Base-by-base conservation (phyloP, 2,888 invertebrate species). In the Drosophila borborema region DNA sequence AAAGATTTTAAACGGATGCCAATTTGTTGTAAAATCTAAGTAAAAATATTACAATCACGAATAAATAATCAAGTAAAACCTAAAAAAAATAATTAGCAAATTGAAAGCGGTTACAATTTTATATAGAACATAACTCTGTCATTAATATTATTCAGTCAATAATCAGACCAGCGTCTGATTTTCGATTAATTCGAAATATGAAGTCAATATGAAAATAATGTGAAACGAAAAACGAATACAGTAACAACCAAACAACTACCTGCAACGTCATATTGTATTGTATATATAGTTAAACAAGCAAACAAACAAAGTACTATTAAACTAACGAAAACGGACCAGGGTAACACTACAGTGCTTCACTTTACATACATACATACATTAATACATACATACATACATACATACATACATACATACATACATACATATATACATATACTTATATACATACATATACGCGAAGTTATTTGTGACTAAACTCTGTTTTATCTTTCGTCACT, bases 1-100 rank as follows among this genome's bases (percentile, higher is more conserved):
- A 87, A 89, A 73, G 81, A 86, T 89, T 90, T 86, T 90, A 90
- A 90, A 86, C 89, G 89, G 86, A 81, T 60, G 72, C 65, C 64
- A 84, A 83, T 56, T 58, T n/a, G 68, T 74, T 74, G 48, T 54
- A n/a, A 8, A 46, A 63, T 36, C 28, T 46, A 58, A 51, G 28
- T 36, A 14, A 34, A 2, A 51, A 51, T 38, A 18, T 62, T 28
- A 59, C 28, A 73, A 70, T 20, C 38, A 54, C 38, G 31, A 62
- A 63, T 48, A 56, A 54, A 66, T 49, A 60, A 83, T 60, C 58
- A 64, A 46, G 38, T 4, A 53, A 43, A 53, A 23, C 2, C 28
- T 10, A 59, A 54, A 28, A 51, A 51, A 8, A 53, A 43, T 12
- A 51, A 2, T 2, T 41, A n/a, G n/a, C 28, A 23, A 41, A 63